Percentiles rank a stretch among this genome's conserved stretches.
Evolutionary conservation across 2,113 vertebrate genomes (phyloP).

Genomic region (Xerus inauris): DNA sequence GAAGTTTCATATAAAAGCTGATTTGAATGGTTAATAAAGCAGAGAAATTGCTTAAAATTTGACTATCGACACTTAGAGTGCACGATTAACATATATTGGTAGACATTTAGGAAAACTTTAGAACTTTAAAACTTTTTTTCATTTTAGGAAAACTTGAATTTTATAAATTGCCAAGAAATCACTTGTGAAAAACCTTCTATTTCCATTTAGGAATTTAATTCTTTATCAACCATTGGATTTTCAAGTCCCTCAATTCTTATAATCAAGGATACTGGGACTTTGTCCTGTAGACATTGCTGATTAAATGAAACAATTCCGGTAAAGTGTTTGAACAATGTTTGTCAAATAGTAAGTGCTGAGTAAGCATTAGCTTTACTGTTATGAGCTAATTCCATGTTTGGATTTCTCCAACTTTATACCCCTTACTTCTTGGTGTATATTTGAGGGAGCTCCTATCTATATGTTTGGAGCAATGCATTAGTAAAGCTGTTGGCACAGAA

Average conservation of each 20-base stretch:
- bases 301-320: conserved; percentile 54
- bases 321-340: not conserved
- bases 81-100: not conserved
- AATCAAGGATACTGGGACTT: conserved; percentile 14
- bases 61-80: not conserved
- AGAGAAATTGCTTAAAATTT: conserved; percentile 20
- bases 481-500: conserved; percentile 4
- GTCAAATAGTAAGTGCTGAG: not conserved
- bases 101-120: too few relatives aligned
- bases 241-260: not conserved
- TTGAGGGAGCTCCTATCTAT: not conserved
- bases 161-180: conserved; percentile 25
- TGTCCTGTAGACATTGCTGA: not conserved
- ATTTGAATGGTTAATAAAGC: conserved; percentile 10
- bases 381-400: not conserved
- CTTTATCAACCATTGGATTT: not conserved
- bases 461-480: not conserved
- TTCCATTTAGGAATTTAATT: conserved; percentile 32
- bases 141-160: conserved; percentile 29
- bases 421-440: not conserved
- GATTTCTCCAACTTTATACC: not conserved
- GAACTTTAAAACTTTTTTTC: too few relatives aligned
- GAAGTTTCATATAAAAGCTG: not conserved
- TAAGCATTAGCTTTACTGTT: conserved; percentile 31
- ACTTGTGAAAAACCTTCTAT: not conserved